A percentile compares a stretch with the other conserved stretches of the same genome.
Evolutionary conservation across 2,888 invertebrate species (phyloP).

Genomic region (Rugalucina vietnamica): DNA sequence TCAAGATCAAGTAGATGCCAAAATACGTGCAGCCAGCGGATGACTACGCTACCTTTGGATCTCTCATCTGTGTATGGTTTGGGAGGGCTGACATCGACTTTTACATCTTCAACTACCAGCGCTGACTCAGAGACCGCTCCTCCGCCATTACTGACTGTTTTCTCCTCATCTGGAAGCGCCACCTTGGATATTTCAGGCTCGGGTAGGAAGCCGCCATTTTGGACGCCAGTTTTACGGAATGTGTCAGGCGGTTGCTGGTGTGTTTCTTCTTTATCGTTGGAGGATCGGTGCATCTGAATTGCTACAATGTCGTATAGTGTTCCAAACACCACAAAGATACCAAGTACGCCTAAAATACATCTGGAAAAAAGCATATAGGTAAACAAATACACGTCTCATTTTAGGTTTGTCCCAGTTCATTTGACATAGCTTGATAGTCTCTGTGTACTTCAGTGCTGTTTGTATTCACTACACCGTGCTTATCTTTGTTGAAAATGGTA

Average conservation of each 20-base stretch:
- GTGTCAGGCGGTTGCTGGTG: neutral
- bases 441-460: too few species aligned
- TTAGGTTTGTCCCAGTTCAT: neutral
- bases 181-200: neutral
- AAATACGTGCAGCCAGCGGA: too few species aligned
- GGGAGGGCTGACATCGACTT: neutral
- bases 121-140: neutral
- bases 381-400: neutral
- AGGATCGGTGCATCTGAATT: neutral
- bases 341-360: neutral
- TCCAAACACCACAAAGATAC: neutral
- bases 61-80: neutral
- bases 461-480: too few species aligned
- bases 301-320: neutral
- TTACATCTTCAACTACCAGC: neutral
- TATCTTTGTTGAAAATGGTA: too few species aligned
- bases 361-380: neutral
- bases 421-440: too few species aligned
- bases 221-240: neutral
- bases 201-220: neutral
- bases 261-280: neutral
- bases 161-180: neutral
- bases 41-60: neutral
- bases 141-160: neutral
- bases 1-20: too few species aligned